Evolutionary conservation across 1,140 invertebrate genomes (phyloP).

Genomic region (Bombus haemorrhoidalis): DNA sequence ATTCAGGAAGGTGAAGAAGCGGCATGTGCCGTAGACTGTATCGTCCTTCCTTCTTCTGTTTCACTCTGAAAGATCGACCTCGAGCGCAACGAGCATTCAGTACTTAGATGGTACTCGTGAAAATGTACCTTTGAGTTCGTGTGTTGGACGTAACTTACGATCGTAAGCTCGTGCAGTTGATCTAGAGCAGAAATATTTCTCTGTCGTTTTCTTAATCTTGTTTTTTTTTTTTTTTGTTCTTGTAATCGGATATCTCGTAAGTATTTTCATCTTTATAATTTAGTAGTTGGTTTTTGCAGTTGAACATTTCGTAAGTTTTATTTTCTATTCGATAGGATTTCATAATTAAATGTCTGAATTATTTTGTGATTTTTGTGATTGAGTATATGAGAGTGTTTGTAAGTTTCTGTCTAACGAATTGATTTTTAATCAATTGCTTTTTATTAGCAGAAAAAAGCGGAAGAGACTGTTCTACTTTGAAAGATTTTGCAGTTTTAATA

Average conservation of each 20-base stretch:
- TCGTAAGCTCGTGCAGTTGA: not conserved
- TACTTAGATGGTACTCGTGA: not conserved
- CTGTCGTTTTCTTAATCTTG: not conserved
- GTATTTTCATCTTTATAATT: not conserved
- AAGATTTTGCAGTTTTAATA: no score
- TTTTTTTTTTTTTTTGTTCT: not conserved
- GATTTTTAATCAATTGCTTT: no score
- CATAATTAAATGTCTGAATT: no score
- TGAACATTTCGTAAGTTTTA: no score
- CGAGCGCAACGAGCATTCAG: not conserved
- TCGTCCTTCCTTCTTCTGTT: not conserved
- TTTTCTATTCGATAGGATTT: no score
- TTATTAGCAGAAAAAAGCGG: no score
- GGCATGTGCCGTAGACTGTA: not conserved
- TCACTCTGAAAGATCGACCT: conserved; percentile 5
- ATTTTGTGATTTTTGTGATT: no score
- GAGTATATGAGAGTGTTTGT: no score
- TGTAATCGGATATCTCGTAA: no score
- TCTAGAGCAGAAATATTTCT: not conserved
- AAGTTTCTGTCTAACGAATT: no score
- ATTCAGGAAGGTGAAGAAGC: conserved; percentile 55
- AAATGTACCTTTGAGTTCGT: not conserved
- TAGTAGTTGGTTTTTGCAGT: not conserved
- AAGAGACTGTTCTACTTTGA: not conserved
- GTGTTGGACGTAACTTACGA: not conserved